A percentile compares a stretch with the other conserved stretches of the same genome.
Evolutionary conservation across 2,113 vertebrate genomes (phyloP).

Genomic region (Bostrychus sinensis): DNA sequence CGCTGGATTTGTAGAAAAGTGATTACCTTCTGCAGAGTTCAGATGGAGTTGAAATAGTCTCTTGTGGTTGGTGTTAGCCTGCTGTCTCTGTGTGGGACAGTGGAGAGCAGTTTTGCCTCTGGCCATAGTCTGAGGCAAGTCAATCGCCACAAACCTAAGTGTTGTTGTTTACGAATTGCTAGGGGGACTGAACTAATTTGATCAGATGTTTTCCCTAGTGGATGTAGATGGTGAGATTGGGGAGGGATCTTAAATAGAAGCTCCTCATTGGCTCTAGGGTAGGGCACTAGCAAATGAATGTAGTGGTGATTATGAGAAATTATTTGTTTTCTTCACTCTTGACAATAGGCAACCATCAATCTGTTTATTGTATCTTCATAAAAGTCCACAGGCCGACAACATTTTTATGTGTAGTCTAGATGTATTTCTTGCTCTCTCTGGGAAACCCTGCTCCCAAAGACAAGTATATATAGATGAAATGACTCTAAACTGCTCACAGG

Average conservation of each 20-base stretch:
- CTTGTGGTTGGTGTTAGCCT: conserved; percentile 9
- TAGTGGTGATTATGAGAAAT: not conserved
- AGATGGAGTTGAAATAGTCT: conserved; percentile 19
- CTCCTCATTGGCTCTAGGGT: conserved; percentile 30
- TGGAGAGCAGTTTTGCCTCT: not conserved
- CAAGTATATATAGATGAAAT: too few species aligned
- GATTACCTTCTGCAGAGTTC: conserved; percentile 14
- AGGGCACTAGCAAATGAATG: not conserved
- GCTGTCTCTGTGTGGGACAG: not conserved
- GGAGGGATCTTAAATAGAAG: conserved; percentile 57
- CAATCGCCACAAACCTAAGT: conserved; percentile 55
- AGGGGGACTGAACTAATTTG: conserved; percentile 69
- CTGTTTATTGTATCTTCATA: too few species aligned
- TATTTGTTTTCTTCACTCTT: not conserved
- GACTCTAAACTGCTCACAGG: too few species aligned
- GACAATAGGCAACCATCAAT: not conserved
- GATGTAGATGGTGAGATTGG: conserved; percentile 35
- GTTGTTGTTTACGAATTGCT: conserved; percentile 67
- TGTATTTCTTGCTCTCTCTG: too few species aligned
- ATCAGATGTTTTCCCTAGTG: conserved; percentile 44
- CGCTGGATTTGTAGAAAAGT: not conserved
- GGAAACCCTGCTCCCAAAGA: too few species aligned
- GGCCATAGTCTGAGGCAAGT: conserved; percentile 39
- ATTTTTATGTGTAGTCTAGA: too few species aligned
- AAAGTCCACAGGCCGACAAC: too few species aligned